Conservation (phyloP, 2,113 vertebrate genomes). For the Carassius auratus region DNA sequence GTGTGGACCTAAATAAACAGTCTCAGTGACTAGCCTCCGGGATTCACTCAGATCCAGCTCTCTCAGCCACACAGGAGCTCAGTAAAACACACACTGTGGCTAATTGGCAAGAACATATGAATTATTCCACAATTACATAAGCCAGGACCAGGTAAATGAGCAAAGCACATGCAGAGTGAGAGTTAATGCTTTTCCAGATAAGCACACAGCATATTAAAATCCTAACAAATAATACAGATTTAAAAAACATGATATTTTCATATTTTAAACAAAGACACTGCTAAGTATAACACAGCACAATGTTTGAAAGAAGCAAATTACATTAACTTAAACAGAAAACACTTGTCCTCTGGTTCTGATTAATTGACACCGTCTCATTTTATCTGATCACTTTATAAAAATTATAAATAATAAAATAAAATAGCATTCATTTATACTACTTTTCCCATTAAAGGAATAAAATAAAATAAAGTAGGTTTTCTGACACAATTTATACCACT, state of each 20-base stretch:
- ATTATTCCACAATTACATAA: conserved; percentile 75
- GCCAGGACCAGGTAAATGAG: conserved; percentile 53
- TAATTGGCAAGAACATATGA: conserved; percentile 71
- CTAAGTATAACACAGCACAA: background rate
- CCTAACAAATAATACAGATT: conserved; percentile 35
- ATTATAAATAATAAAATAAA: background rate
- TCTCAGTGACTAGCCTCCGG: conserved; percentile 66
- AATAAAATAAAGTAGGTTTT: background rate
- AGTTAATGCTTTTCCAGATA: conserved; percentile 66
- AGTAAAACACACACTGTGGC: conserved; percentile 64
- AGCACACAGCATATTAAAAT: conserved; percentile 39
- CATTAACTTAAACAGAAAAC: background rate
- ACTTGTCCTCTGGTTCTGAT: background rate
- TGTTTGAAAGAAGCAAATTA: background rate
- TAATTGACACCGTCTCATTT: background rate
- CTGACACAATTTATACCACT: background rate
- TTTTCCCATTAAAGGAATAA: background rate
- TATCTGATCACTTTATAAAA: background rate
- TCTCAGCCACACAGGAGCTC: conserved; percentile 56
- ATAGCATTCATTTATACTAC: background rate
- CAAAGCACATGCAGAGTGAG: conserved; percentile 52
- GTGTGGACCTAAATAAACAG: conserved; percentile 60
- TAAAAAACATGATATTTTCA: background rate
- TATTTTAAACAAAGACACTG: background rate
- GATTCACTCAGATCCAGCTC: conserved; percentile 39